phyloP scores from a whole-genome alignment of 2,113 vertebrate genomes.

The Centropus unirufus region DNA sequence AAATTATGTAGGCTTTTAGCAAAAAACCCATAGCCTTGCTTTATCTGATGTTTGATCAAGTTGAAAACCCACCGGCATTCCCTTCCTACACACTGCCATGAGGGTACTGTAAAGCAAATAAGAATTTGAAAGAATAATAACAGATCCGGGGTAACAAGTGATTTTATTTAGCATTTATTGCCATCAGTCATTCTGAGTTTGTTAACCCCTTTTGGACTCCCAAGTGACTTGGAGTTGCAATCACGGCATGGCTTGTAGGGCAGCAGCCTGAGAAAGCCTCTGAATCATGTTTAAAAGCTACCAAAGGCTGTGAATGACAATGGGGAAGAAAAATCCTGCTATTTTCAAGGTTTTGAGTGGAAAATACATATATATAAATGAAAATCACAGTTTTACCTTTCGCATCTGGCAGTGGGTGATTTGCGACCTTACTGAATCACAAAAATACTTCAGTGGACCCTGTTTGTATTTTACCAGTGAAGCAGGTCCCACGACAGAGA shows the following conservation, averaged over 20 bases:
- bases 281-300: neutral
- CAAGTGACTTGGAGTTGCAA: neutral
- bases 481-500: fast-evolving
- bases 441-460: neutral
- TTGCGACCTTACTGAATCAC: neutral
- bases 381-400: neutral
- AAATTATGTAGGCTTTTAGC: neutral
- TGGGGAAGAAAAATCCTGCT: neutral
- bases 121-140: neutral
- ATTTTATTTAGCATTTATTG: neutral
- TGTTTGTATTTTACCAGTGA: neutral
- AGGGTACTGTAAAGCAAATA: neutral
- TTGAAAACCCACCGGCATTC: neutral
- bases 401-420: neutral
- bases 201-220: neutral
- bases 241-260: neutral
- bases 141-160: neutral
- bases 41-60: neutral
- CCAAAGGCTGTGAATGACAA: neutral
- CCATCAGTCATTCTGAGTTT: neutral
- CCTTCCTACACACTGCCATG: neutral
- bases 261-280: neutral
- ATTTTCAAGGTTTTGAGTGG: neutral
- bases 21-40: neutral
- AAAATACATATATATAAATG: neutral